Evolutionary conservation across 2,888 invertebrate species (phyloP).

Genomic region (Anodontia alba): DNA sequence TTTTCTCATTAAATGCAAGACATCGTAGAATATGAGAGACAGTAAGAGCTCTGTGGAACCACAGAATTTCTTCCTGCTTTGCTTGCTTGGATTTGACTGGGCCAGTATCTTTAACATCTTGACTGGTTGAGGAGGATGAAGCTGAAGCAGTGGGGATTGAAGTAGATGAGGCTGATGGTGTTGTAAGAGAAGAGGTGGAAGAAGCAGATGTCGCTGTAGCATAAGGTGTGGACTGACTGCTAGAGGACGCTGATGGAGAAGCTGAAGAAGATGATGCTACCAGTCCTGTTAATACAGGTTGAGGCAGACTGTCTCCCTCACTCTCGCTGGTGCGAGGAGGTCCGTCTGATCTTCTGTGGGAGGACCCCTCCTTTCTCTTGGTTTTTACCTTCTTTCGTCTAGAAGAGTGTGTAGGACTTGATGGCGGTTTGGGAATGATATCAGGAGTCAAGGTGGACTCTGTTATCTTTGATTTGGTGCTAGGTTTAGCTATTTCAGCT

Average conservation of each 20-base stretch:
- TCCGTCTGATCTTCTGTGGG: slow-evolving; percentile 54
- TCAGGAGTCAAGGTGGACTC: slow-evolving; percentile 39
- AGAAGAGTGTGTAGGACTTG: slow-evolving; percentile 74
- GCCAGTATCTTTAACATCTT: slow-evolving; percentile 39
- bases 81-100: slow-evolving; percentile 31
- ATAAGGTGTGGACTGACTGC: slow-evolving; percentile 42
- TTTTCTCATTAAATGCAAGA: slow-evolving; percentile 77
- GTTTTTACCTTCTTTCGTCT: slow-evolving; percentile 83
- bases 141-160: slow-evolving; percentile 35
- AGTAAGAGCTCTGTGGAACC: slow-evolving; percentile 82
- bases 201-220: slow-evolving; percentile 49
- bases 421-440: slow-evolving; percentile 55
- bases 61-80: slow-evolving; percentile 81
- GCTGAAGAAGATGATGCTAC: background rate
- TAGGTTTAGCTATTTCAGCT: slow-evolving; percentile 73
- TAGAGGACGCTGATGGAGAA: slow-evolving; percentile 48
- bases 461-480: slow-evolving; percentile 30
- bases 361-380: slow-evolving; percentile 65
- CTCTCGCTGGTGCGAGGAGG: slow-evolving; percentile 67
- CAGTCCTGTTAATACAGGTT: background rate
- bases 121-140: slow-evolving; percentile 37
- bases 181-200: slow-evolving; percentile 23
- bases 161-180: slow-evolving; percentile 12
- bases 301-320: slow-evolving; percentile 42
- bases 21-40: slow-evolving; percentile 82